Base-by-base conservation (phyloP, 1,140 invertebrate genomes). In the Arion vulgaris region DNA sequence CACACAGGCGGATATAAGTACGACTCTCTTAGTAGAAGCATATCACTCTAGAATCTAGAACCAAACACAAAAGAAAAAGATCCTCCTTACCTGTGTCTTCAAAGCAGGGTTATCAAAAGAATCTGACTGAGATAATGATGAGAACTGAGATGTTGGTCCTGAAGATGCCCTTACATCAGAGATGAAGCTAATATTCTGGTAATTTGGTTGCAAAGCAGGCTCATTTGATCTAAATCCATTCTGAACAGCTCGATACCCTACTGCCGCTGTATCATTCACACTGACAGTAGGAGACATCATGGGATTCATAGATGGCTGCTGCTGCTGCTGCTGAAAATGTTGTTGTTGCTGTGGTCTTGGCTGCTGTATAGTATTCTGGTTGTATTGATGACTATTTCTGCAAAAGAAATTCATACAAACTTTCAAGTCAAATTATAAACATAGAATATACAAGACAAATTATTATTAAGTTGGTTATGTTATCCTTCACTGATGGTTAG, bases 181-280 rank as follows among this genome's bases (percentile, higher is more conserved):
- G 49, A 62, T 83, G 77, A 86, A 89, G 28, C 84, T 84, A 19
- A 90, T 89, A 68, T 90, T 90, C 81, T 90, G 89, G 71, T 90
- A 90, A 80, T 91, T 89, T 57, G 89, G 85, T 51, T 85, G 88
- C 2, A 34, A 41, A 13, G 28, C 1, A 2, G 41, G 11, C 4
- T 77, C 53, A 62, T 77, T 77, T 32, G 38, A 19, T 53, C 53
- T 77, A 49, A 57, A 57, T n/a, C 36, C 36, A 34, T 79, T 57
- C 39, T 51, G 53, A 19, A 32, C 57, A 41, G 41, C 57, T 53
- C 68, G 79, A 32, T 80, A 80, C 17, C 80, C 80, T 71, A 57
- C 23, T 41, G 66, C 2, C 0, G 32, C 36, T 26, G 62, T 9
- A n/a, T 81, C 68, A 23, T 41, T 4, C 4, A 23, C 28, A 39